These are phyloP conservation scores for Coccyzus lansbergi DNA, from an alignment of 2,797 vertebrate genomes.

Conservation along the genomic window DNA sequence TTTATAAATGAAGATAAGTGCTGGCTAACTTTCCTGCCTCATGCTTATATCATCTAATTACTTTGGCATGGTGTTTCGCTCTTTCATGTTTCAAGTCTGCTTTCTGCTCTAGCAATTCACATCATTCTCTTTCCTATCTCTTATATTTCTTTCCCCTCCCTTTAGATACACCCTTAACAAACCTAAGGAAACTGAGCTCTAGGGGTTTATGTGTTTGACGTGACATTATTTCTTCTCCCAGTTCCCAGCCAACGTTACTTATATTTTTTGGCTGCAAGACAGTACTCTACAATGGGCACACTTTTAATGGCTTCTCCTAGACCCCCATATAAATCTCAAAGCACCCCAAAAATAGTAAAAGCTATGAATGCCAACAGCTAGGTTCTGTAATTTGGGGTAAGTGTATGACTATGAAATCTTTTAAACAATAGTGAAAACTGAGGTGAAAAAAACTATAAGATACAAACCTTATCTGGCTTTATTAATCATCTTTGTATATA, in stretches of 20 bases:
- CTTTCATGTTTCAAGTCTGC: conserved; percentile 55
- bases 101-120: conserved; percentile 25
- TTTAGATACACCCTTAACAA: conserved; percentile 18
- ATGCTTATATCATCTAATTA: conserved; percentile 66
- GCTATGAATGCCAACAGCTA: neutral
- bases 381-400: accelerated
- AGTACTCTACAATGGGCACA: accelerated
- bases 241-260: neutral
- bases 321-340: neutral
- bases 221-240: neutral
- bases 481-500: neutral
- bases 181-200: neutral
- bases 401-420: neutral
- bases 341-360: neutral
- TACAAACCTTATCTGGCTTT: neutral
- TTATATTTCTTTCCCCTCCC: neutral
- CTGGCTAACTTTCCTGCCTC: conserved; percentile 36
- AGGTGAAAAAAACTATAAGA: neutral
- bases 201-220: neutral
- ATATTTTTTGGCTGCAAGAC: neutral
- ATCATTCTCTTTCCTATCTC: conserved; percentile 44
- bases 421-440: neutral
- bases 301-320: neutral
- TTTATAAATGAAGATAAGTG: conserved; percentile 60
- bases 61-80: neutral